phyloP scores from a whole-genome alignment of 1,140 invertebrate genomes.

The Drosophila littoralis region DNA sequence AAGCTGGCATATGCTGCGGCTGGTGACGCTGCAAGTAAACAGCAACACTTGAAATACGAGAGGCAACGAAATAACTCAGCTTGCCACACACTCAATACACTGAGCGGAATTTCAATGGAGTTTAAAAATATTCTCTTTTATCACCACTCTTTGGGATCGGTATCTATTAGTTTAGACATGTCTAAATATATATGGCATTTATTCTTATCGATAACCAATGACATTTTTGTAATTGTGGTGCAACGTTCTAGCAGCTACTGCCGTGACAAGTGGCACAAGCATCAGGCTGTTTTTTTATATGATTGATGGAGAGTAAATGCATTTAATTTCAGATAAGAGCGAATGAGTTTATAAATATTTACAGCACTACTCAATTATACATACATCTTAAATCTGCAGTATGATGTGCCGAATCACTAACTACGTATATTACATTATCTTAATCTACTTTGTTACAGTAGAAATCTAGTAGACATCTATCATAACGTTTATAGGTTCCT shows the following conservation, averaged over 20 bases:
- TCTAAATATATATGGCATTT: slow-evolving; percentile 22
- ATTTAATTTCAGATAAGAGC: slow-evolving; percentile 40
- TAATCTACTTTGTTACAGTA: too few species aligned
- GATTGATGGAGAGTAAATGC: slow-evolving; percentile 49
- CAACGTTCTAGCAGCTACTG: slow-evolving; percentile 12
- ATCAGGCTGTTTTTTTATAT: slow-evolving; percentile 9
- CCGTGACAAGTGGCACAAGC: slow-evolving; percentile 17
- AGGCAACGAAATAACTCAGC: slow-evolving; percentile 42
- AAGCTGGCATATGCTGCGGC: slow-evolving; percentile 2
- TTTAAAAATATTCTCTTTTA: background rate
- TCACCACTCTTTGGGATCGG: slow-evolving; percentile 1
- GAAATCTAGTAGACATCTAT: too few species aligned
- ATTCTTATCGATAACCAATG: slow-evolving; percentile 35
- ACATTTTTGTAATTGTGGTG: slow-evolving; percentile 33
- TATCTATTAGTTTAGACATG: slow-evolving; percentile 7
- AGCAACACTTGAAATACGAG: slow-evolving; percentile 48
- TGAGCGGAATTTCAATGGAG: slow-evolving; percentile 23
- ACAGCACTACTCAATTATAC: background rate
- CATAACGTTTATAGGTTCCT: too few species aligned
- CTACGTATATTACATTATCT: too few species aligned
- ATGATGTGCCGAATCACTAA: too few species aligned
- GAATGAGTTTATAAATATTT: slow-evolving; percentile 5
- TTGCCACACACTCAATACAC: slow-evolving; percentile 35
- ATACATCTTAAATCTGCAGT: too few species aligned
- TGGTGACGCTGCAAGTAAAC: slow-evolving; percentile 32